phyloP scores from a whole-genome alignment of 2,888 invertebrate species.

The Alsophila aescularia region DNA sequence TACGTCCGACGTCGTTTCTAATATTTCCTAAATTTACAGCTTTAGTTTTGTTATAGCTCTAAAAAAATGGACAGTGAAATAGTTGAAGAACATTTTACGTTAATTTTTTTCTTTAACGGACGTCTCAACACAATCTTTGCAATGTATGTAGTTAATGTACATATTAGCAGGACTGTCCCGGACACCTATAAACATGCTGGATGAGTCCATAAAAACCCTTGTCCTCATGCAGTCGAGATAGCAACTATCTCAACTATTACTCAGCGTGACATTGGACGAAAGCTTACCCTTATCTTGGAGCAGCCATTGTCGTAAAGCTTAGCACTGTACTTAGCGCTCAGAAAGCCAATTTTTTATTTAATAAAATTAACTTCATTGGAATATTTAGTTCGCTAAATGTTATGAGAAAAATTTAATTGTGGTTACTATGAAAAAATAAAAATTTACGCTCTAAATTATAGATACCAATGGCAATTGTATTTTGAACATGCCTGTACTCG shows the following conservation, averaged over 20 bases:
- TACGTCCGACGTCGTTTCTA: not conserved
- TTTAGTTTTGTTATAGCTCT: not conserved
- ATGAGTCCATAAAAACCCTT: slow-evolving; percentile 65
- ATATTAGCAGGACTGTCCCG: slow-evolving; percentile 43
- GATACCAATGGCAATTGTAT: too few species aligned
- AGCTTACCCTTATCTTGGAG: slow-evolving; percentile 60
- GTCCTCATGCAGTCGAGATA: slow-evolving; percentile 60
- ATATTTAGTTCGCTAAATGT: slow-evolving; percentile 1
- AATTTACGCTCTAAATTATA: too few species aligned
- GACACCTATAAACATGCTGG: slow-evolving; percentile 43
- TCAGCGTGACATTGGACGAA: slow-evolving; percentile 62
- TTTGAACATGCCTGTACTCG: too few species aligned
- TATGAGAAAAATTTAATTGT: too few species aligned
- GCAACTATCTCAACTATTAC: slow-evolving; percentile 67
- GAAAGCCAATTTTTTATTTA: slow-evolving; percentile 46
- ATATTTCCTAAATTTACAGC: not conserved
- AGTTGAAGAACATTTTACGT: not conserved
- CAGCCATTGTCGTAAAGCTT: slow-evolving; percentile 48
- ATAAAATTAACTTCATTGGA: slow-evolving; percentile 40
- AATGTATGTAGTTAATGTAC: slow-evolving; percentile 22
- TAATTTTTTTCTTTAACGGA: not conserved
- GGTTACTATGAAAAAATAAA: too few species aligned
- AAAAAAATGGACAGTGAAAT: not conserved
- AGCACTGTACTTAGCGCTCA: slow-evolving; percentile 46
- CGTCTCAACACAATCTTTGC: slow-evolving; percentile 9